Evolutionary conservation across 2,888 invertebrate species (phyloP).

Genomic region (Xanthia togata): DNA sequence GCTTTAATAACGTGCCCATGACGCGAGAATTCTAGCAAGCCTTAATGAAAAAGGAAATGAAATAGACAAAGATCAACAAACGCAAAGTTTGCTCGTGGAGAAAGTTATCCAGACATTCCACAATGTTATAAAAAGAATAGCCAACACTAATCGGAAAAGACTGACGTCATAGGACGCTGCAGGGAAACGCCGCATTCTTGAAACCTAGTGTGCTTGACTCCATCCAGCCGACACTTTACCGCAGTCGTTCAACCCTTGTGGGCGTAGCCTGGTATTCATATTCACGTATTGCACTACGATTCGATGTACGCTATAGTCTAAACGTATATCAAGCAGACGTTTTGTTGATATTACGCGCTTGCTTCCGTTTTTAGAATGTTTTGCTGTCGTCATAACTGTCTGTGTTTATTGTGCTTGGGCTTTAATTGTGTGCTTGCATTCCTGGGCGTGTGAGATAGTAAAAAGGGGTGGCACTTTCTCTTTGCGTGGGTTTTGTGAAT

Average conservation of each 20-base stretch:
- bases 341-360: constrained; percentile 62
- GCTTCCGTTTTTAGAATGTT: constrained; percentile 64
- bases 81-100: neutral
- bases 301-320: constrained; percentile 27
- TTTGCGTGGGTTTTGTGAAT: constrained; percentile 33
- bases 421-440: constrained; percentile 52
- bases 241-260: constrained; percentile 67
- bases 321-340: constrained; percentile 36
- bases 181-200: constrained; percentile 38
- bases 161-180: constrained; percentile 39
- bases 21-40: neutral
- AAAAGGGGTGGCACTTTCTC: constrained; percentile 29
- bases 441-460: constrained; percentile 14
- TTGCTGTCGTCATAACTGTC: constrained; percentile 60
- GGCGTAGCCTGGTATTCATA: constrained; percentile 62
- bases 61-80: constrained; percentile 9
- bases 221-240: constrained; percentile 45
- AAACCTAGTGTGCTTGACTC: constrained; percentile 52
- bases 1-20: neutral
- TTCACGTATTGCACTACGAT: constrained; percentile 50
- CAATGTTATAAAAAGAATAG: constrained; percentile 9
- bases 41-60: constrained; percentile 9
- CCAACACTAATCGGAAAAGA: constrained; percentile 26
- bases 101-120: constrained; percentile 30
- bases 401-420: constrained; percentile 59